These are phyloP conservation scores for Tenodera sinensis DNA, from an alignment of 2,888 invertebrate species.

Conservation along the genomic window DNA sequence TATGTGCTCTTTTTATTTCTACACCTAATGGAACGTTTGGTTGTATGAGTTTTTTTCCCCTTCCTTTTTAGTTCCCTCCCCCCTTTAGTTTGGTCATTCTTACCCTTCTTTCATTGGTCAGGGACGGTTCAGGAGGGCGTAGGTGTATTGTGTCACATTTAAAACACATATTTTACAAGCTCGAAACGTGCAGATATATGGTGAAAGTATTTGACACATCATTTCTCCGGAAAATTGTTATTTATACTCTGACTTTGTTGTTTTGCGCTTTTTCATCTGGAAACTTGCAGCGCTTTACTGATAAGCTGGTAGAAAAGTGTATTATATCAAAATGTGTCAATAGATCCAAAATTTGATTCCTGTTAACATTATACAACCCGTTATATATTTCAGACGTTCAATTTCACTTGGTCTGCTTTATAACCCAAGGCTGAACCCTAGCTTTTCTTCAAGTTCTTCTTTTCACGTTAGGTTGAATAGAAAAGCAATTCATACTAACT, in stretches of 20 bases:
- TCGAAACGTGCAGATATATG: background rate
- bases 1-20: background rate
- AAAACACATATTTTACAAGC: background rate
- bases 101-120: background rate
- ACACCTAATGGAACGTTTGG: background rate
- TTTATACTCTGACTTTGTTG: background rate
- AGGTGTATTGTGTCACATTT: background rate
- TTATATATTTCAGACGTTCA: too few species aligned
- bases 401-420: too few species aligned
- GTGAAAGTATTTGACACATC: background rate
- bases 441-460: too few species aligned
- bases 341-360: too few species aligned
- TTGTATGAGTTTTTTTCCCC: too few species aligned
- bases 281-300: background rate
- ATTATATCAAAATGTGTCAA: too few species aligned
- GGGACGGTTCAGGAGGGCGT: background rate
- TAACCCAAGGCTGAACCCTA: too few species aligned
- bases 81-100: background rate
- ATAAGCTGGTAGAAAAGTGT: too few species aligned
- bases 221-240: background rate
- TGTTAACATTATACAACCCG: too few species aligned
- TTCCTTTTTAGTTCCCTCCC: too few species aligned
- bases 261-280: background rate
- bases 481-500: too few species aligned
- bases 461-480: too few species aligned